Percentiles rank a stretch among this genome's conserved stretches.
phyloP scores from a whole-genome alignment of 2,113 vertebrate species.

The Hydrochoerus hydrochaeris region DNA sequence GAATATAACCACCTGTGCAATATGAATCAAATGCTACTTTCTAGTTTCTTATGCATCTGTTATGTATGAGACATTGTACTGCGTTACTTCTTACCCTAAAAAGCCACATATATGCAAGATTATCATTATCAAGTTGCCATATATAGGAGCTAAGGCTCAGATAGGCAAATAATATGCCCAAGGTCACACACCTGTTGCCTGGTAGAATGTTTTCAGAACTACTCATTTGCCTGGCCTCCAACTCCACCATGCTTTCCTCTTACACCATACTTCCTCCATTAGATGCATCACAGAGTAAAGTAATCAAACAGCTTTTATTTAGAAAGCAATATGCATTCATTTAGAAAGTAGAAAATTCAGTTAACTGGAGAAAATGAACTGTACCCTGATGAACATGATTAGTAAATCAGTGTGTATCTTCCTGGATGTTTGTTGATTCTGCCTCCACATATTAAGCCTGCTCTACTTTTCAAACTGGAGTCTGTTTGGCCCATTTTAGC shows the following conservation, averaged over 20 bases:
- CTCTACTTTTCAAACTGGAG: conserved; percentile 22
- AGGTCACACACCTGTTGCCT: neutral
- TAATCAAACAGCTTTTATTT: conserved; percentile 10
- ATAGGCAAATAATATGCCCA: neutral
- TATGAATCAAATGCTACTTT: neutral
- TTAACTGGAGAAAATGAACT: neutral
- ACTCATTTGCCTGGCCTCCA: neutral
- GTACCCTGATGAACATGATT: neutral
- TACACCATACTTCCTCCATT: neutral
- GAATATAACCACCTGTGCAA: neutral
- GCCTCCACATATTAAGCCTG: neutral
- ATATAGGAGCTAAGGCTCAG: neutral
- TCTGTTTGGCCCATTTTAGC: neutral
- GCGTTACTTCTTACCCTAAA: neutral
- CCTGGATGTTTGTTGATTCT: neutral
- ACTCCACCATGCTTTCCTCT: neutral
- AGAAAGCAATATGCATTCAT: conserved; percentile 16
- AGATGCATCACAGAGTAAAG: neutral
- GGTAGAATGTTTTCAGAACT: neutral
- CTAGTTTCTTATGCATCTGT: neutral
- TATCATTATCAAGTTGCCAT: neutral
- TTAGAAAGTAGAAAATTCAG: conserved; percentile 40
- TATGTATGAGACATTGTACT: neutral
- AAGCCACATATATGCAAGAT: neutral
- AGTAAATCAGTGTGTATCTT: neutral